phyloP scores from a whole-genome alignment of 2,797 vertebrate species.

The Taeniopygia guttata region DNA sequence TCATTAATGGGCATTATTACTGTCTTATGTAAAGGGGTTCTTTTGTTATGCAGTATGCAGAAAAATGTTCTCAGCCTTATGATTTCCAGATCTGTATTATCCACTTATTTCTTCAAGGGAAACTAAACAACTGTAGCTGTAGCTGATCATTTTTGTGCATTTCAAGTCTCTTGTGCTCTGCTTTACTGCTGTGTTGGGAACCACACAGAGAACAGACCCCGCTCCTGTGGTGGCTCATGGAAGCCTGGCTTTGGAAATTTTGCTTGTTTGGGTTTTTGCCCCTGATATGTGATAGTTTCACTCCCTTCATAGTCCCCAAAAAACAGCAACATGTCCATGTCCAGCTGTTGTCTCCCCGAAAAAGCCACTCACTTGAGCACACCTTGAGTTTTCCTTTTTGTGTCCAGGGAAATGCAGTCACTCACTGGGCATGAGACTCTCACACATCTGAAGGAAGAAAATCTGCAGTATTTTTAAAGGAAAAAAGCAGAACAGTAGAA shows the following conservation, averaged over 20 bases:
- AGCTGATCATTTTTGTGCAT: conserved; percentile 47
- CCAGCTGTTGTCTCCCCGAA: not conserved
- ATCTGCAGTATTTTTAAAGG: not conserved
- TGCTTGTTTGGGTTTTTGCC: not conserved
- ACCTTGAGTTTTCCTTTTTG: not conserved
- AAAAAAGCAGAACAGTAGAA: not conserved
- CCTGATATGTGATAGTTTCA: not conserved
- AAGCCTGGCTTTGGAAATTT: not conserved
- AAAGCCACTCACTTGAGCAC: not conserved
- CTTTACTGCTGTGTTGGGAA: not conserved
- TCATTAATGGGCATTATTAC: conserved; percentile 93
- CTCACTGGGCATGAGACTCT: not conserved
- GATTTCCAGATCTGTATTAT: conserved; percentile 76
- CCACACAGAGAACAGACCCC: not conserved
- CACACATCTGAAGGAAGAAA: not conserved
- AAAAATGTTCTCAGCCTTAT: conserved; percentile 74
- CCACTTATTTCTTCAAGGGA: conserved; percentile 74
- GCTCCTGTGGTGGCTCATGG: not conserved
- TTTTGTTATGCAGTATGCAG: conserved; percentile 85
- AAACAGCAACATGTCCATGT: fast-evolving
- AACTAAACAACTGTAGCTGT: conserved; percentile 55
- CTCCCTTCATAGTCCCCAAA: not conserved
- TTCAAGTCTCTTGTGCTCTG: not conserved
- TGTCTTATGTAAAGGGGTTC: conserved; percentile 84
- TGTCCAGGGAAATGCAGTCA: not conserved